Conservation (phyloP, 2,888 invertebrate genomes). For the Trilocha varians region DNA sequence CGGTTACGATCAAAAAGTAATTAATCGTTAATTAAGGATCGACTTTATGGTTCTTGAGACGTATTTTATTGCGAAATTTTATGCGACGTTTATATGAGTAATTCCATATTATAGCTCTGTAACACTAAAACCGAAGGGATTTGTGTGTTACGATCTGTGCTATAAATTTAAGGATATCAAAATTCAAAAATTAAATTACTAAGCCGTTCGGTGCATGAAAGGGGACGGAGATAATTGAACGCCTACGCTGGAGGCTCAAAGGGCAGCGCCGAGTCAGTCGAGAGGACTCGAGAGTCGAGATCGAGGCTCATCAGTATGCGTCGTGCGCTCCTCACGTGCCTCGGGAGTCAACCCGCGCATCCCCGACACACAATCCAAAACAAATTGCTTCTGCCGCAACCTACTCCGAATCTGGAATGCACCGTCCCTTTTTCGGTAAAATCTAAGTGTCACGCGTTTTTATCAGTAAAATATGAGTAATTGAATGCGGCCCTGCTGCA, state of each 20-base stretch:
- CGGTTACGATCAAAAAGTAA: constrained; percentile 28
- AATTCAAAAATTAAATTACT: neutral
- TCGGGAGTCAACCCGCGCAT: constrained; percentile 39
- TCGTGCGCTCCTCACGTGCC: constrained; percentile 26
- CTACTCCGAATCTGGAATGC: constrained; percentile 36
- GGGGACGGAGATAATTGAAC: constrained; percentile 40
- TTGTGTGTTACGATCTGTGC: neutral
- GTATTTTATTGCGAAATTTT: constrained; percentile 14
- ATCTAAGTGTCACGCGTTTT: constrained; percentile 31
- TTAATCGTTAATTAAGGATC: constrained; percentile 30
- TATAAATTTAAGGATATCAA: neutral
- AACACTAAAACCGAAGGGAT: neutral
- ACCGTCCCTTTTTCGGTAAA: constrained; percentile 35
- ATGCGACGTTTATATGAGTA: constrained; percentile 4
- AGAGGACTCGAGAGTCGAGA: too few species aligned
- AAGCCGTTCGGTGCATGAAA: constrained; percentile 25
- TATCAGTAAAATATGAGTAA: constrained; percentile 38
- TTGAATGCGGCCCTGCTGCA: constrained; percentile 26
- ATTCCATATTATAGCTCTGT: neutral
- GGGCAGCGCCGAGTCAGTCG: constrained; percentile 13
- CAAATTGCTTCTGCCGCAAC: constrained; percentile 51
- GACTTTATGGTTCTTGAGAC: constrained; percentile 15
- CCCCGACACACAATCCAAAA: constrained; percentile 47
- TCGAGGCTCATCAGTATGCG: constrained; percentile 57
- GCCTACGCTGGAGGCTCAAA: constrained; percentile 25